Percentiles rank a stretch among this genome's conserved stretches.
These are phyloP conservation scores for Galemys pyrenaicus DNA, from an alignment of 2,113 vertebrate genomes.

Conservation along the genomic window DNA sequence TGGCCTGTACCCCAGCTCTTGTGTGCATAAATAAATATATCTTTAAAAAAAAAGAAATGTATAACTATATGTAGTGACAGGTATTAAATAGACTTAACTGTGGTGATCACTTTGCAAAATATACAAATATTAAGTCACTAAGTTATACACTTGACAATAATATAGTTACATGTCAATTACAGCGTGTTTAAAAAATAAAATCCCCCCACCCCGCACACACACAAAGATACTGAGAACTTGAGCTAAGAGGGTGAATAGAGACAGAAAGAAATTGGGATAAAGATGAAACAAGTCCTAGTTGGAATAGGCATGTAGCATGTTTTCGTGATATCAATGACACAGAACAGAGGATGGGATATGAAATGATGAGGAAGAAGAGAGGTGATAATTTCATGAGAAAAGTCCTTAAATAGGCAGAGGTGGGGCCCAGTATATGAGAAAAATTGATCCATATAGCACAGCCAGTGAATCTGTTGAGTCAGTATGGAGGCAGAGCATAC, in stretches of 20 bases:
- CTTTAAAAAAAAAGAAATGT: too few species aligned
- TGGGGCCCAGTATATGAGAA: background rate
- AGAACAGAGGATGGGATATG: background rate
- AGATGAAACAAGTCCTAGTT: background rate
- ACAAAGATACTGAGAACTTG: background rate
- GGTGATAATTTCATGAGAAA: background rate
- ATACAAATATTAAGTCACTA: too few species aligned
- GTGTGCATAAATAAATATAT: too few species aligned
- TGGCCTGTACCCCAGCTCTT: too few species aligned
- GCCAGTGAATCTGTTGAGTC: background rate
- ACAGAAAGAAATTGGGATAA: background rate
- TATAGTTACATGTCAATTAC: too few species aligned
- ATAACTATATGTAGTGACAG: too few species aligned
- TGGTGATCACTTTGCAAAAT: too few species aligned
- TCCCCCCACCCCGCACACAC: too few species aligned
- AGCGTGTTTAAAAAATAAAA: too few species aligned
- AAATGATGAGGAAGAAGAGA: background rate
- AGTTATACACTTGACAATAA: too few species aligned
- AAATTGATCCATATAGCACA: background rate
- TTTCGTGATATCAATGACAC: background rate
- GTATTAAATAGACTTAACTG: too few species aligned
- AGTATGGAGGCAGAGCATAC: background rate
- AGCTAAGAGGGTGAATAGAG: background rate
- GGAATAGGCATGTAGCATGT: background rate
- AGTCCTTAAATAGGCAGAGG: background rate